Evolutionary conservation across 2,888 invertebrate species (phyloP).

Genomic region (Crepidodera aurea): DNA sequence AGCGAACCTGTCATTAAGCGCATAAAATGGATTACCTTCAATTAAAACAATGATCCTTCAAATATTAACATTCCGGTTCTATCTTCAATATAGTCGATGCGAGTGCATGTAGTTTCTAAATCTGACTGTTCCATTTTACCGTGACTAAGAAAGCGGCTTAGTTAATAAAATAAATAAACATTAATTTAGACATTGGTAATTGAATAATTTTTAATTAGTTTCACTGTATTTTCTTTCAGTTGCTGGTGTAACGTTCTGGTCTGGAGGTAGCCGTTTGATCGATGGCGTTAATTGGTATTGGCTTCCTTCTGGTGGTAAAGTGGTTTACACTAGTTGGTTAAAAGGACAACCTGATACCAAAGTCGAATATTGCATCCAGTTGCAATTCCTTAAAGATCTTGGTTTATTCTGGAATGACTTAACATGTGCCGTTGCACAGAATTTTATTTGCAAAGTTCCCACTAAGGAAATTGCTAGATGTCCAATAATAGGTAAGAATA

Average conservation of each 20-base stretch:
- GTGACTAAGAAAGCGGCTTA: too few relatives aligned
- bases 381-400: conserved; percentile 5
- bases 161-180: too few relatives aligned
- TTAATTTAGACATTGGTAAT: too few relatives aligned
- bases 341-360: conserved; percentile 14
- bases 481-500: background rate
- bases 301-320: conserved; percentile 19
- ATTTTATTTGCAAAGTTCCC: conserved; percentile 21
- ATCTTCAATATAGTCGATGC: too few relatives aligned
- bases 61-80: too few relatives aligned
- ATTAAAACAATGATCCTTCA: too few relatives aligned
- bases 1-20: too few relatives aligned
- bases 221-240: conserved; percentile 20
- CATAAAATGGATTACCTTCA: too few relatives aligned
- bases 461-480: background rate
- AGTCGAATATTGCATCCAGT: conserved; percentile 13
- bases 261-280: conserved; percentile 18
- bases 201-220: too few relatives aligned
- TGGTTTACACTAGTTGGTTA: conserved; percentile 29
- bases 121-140: too few relatives aligned
- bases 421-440: background rate
- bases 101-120: too few relatives aligned
- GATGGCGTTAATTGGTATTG: conserved; percentile 28
- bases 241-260: conserved; percentile 21
- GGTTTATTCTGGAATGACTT: conserved; percentile 25